phyloP scores from a whole-genome alignment of 2,888 invertebrate genomes.

The Spialia ferax region DNA sequence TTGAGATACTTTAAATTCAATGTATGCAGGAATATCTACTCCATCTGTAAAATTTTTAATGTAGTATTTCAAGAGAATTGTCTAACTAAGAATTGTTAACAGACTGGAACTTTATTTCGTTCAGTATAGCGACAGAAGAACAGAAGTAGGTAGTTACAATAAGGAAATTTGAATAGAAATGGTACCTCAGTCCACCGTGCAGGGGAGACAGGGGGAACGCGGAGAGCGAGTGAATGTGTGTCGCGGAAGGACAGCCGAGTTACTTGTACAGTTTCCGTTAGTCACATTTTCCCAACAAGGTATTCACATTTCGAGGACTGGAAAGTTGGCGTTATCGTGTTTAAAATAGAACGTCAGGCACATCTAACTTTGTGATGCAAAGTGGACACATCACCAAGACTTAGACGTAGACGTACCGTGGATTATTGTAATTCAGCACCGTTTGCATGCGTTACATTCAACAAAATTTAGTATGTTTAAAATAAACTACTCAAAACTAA shows the following conservation, averaged over 20 bases:
- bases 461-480: constrained; percentile 1
- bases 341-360: constrained; percentile 84
- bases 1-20: constrained; percentile 31
- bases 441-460: constrained; percentile 7
- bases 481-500: too few relatives aligned
- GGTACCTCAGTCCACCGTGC: constrained; percentile 50
- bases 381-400: constrained; percentile 68
- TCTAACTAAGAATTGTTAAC: constrained; percentile 35
- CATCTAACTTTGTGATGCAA: constrained; percentile 85
- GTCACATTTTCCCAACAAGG: constrained; percentile 86
- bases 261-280: constrained; percentile 85
- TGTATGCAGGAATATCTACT: constrained; percentile 13
- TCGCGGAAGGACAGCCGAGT: constrained; percentile 74
- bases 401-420: constrained; percentile 37
- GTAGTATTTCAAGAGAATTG: constrained; percentile 28
- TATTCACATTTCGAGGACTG: constrained; percentile 86
- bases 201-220: constrained; percentile 39
- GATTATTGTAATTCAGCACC: constrained; percentile 33
- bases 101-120: constrained; percentile 25
- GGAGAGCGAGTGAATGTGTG: constrained; percentile 57
- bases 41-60: constrained; percentile 24
- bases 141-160: constrained; percentile 43
- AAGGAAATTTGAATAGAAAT: constrained; percentile 66
- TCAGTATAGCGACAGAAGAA: constrained; percentile 24
- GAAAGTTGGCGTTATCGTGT: constrained; percentile 85